Base-by-base conservation (phyloP, 2,888 invertebrate species). In the Cephalotes varians region DNA sequence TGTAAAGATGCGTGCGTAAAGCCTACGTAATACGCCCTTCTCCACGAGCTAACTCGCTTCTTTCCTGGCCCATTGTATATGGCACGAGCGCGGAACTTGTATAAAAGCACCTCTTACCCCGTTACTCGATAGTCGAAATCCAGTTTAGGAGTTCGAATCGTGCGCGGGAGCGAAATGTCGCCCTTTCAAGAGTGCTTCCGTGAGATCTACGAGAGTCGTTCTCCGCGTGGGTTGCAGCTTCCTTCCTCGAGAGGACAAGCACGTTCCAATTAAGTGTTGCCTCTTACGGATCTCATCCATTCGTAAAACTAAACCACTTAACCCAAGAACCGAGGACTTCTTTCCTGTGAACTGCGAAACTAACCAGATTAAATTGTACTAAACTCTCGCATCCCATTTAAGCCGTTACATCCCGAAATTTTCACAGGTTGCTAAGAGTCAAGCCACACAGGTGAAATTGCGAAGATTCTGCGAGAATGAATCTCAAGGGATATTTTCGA, bases 271-370 rank as follows among this genome's bases (percentile, higher is more conserved):
- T 88, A 90, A 88, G 87, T 87, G 88, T 88, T 87, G 88, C 74
- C 88, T 88, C 85, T 86, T 87, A 88, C 84, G 84, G 84, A 67
- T 82, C 88, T 81, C 86, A 83, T 81, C 86, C 88, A 88, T 89
- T 87, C 90, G 88, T 88, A 90, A 89, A 88, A 90, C 88, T 90
- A 87, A 89, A 88, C 86, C 86, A 89, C 88, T 89, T 89, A 89
- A 84, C 87, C 82, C 64, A 65, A 71, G 49, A 80, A 44, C 72
- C 74, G 51, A 58, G 25, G 79, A 76, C 34, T 86, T 62, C 62
- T 60, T 67, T 44, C 56, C 81, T 47, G 81, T 83, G 58, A 81
- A 85, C 82, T 80, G 62, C 88, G 81, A 83, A 85, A 82, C 89
- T 86, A 85, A 90, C 82, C 77, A 89, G 85, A 88, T 89, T 85